These are phyloP conservation scores for Andrena cerasifolii DNA, from an alignment of 1,140 invertebrate species.

Conservation along the genomic window DNA sequence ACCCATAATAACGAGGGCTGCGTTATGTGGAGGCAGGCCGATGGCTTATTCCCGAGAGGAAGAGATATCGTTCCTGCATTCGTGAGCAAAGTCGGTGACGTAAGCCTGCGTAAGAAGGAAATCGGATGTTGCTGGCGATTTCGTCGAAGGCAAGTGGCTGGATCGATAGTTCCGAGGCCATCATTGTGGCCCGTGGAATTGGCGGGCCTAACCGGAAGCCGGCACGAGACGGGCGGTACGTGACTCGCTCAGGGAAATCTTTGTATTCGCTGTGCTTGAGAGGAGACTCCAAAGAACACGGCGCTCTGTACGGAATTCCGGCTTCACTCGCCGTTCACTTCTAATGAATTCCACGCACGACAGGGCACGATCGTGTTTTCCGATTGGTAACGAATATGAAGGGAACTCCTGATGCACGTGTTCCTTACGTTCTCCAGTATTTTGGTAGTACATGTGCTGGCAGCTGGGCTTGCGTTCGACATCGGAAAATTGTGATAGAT, in stretches of 20 bases:
- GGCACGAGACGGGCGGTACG: background rate
- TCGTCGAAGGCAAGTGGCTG: constrained; percentile 30
- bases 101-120: constrained; percentile 61
- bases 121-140: constrained; percentile 48
- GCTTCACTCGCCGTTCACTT: background rate
- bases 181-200: constrained; percentile 13
- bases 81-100: constrained; percentile 17
- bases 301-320: background rate
- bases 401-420: no score
- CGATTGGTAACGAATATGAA: no score
- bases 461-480: no score
- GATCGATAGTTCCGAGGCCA: background rate
- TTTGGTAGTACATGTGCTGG: no score
- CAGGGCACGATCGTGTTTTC: no score
- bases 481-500: no score
- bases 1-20: constrained; percentile 70
- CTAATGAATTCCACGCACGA: background rate
- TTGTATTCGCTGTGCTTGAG: background rate
- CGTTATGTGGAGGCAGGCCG: constrained; percentile 33
- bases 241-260: background rate
- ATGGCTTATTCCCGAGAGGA: constrained; percentile 33
- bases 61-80: constrained; percentile 35
- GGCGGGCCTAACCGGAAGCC: constrained; percentile 33
- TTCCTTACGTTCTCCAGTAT: no score
- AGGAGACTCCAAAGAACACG: no score